Evolutionary conservation across 2,797 vertebrate genomes (phyloP).

Genomic region (Smutsia temminckii): DNA sequence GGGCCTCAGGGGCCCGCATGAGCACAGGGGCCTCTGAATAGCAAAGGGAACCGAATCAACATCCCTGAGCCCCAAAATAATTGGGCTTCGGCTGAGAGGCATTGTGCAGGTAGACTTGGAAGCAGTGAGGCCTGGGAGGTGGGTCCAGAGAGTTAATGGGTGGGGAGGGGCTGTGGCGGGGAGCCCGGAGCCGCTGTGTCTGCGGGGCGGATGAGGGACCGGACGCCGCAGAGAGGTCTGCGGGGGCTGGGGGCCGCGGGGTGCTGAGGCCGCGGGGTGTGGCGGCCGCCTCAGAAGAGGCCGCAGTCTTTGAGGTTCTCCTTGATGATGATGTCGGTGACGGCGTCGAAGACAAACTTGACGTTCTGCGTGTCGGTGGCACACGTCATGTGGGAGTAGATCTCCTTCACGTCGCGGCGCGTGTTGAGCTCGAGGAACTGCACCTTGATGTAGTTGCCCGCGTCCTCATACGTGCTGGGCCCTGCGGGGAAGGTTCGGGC

Average conservation of each 20-base stretch:
- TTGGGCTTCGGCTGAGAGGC: neutral
- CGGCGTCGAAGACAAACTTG: conserved; percentile 98
- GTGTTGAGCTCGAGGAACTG: conserved; percentile 98
- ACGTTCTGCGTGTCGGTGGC: conserved; percentile 99
- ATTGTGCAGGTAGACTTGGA: neutral
- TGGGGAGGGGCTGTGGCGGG: no score
- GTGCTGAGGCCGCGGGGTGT: neutral
- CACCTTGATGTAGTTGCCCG: conserved; percentile 96
- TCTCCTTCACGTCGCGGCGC: conserved; percentile 94
- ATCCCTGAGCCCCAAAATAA: neutral
- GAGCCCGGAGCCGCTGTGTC: neutral
- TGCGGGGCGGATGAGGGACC: neutral
- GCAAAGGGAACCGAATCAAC: neutral
- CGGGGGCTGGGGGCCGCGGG: neutral
- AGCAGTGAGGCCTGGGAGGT: neutral
- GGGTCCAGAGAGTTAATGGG: no score
- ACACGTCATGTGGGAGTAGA: conserved; percentile 99
- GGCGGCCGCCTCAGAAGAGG: conserved; percentile 90
- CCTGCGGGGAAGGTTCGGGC: conserved; percentile 81
- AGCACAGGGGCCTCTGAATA: conserved; percentile 44
- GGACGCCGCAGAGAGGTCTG: no score
- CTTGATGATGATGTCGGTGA: conserved; percentile 99
- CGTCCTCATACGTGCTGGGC: conserved; percentile 96
- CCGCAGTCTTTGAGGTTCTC: conserved; percentile 99
- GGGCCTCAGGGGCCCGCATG: neutral